A percentile compares a stretch with the other conserved stretches of the same genome.
Conservation (phyloP, 2,888 invertebrate species). For the Andrena dorsata region DNA sequence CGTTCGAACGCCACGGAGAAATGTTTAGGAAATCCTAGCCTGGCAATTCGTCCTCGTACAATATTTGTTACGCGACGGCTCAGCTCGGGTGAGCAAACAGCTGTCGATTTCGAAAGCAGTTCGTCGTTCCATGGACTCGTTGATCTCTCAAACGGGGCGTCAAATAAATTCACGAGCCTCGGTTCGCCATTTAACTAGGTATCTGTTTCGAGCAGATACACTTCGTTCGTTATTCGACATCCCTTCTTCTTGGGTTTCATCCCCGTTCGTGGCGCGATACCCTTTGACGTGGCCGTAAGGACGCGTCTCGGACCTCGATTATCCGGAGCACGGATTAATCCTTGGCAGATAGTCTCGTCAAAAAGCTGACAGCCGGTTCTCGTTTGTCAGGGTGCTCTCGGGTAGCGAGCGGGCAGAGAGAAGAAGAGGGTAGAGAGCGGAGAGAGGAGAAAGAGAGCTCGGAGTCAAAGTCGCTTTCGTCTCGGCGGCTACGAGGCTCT, state of each 20-base stretch:
- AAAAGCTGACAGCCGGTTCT: conserved; percentile 76
- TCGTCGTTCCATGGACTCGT: not conserved
- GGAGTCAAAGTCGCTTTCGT: conserved; percentile 57
- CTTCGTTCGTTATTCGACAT: no score
- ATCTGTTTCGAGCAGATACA: no score
- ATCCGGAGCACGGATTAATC: conserved; percentile 71
- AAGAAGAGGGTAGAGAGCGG: not conserved
- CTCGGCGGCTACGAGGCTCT: conserved; percentile 48
- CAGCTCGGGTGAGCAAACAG: not conserved
- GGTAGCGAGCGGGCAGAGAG: not conserved
- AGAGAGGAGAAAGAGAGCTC: conserved; percentile 16
- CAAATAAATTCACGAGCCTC: no score
- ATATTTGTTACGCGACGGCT: conserved; percentile 29
- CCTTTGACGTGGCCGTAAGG: conserved; percentile 30
- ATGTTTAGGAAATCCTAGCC: conserved; percentile 51
- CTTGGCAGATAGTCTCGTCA: conserved; percentile 80
- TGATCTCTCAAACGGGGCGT: not conserved
- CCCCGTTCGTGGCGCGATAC: conserved; percentile 13
- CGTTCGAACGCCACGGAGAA: conserved; percentile 11
- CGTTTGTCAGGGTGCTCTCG: conserved; percentile 54
- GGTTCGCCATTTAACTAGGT: no score
- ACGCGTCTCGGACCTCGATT: conserved; percentile 36
- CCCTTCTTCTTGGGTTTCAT: not conserved
- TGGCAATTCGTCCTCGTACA: conserved; percentile 14
- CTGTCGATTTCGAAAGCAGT: conserved; percentile 2